Base-by-base conservation (phyloP, 1,140 invertebrate genomes). In the Cydia strobilella region DNA sequence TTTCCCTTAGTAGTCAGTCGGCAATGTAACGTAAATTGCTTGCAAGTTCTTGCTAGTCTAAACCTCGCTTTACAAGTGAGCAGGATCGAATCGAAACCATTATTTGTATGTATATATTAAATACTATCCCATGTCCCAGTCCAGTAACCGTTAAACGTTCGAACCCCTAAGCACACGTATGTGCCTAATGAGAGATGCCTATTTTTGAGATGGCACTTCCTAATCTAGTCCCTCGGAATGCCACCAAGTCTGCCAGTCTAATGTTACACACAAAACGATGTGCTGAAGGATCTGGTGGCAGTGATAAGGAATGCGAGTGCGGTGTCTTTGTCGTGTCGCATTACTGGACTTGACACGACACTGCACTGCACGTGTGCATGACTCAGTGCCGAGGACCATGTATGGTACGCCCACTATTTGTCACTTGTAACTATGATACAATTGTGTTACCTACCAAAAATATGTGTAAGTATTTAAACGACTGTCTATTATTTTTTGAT, bases 341-440 rank as follows among this genome's bases (percentile, higher is more conserved):
- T 84, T 84, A 83, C 82, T 86, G 84, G 84, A 81, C 79, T 81
- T 84, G 83, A 80, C 79, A 72, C 72, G 39, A 81, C 79, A 72
- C 75, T 27, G 63, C 66, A 48, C 13, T 83, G 82, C 86, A 86
- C 86, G 86, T 86, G 86, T 79, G 79, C 76, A 75, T 88, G 86
- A 88, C 75, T 88, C 84, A 88, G 77, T 72, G 76, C 48, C 72
- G 66, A 77, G 31, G 12, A 69, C 80, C 74, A 84, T 79, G 76
- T 79, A 59, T 59, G 51, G 15, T 35, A 69, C 65, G 65, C 65
- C 65, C 31, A 35, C 65, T 69, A 6, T 59, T 59, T 59, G 23
- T 59, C 20, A 2, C 54, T 23, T 12, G 54, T 59, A 23, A 23
- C 18, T 23, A 59, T 59, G 7, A 59, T 59, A 23, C 54, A 59